Evolutionary conservation across 2,113 vertebrate genomes (phyloP).

Genomic region (Podarcis muralis): DNA sequence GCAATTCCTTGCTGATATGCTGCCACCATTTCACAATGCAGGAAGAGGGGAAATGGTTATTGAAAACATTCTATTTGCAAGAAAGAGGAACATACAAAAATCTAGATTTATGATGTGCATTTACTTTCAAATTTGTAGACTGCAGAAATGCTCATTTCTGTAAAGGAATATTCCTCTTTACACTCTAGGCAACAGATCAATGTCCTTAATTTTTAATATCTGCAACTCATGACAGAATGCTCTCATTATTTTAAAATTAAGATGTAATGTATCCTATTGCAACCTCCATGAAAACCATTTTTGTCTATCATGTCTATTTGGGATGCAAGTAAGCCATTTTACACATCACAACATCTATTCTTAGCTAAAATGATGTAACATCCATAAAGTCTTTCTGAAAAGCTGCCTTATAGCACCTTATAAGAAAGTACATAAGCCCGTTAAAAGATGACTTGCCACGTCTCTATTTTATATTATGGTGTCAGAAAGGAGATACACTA

Average conservation of each 20-base stretch:
- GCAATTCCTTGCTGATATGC: slow-evolving; percentile 67
- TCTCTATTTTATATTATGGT: background rate
- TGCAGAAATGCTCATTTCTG: slow-evolving; percentile 39
- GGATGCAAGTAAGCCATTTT: background rate
- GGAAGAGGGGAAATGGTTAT: slow-evolving; percentile 20
- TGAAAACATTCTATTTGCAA: slow-evolving; percentile 42
- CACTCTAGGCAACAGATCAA: slow-evolving; percentile 45
- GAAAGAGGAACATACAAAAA: slow-evolving; percentile 16
- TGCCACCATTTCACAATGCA: slow-evolving; percentile 69
- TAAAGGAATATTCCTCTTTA: slow-evolving; percentile 37
- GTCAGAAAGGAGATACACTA: background rate
- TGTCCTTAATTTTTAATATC: background rate
- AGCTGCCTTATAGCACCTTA: background rate
- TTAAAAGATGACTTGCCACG: background rate
- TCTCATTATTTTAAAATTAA: background rate
- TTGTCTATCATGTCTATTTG: background rate
- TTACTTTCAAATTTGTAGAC: slow-evolving; percentile 30
- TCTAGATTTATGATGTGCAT: slow-evolving; percentile 34
- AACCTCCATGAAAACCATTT: background rate
- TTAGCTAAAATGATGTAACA: background rate
- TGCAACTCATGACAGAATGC: background rate
- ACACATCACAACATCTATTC: background rate
- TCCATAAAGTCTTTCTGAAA: background rate
- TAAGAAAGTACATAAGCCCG: background rate
- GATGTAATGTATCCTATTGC: background rate